A percentile compares a stretch with the other conserved stretches of the same genome.
Conservation (phyloP, 2,113 vertebrate species). For the Columbina picui region DNA sequence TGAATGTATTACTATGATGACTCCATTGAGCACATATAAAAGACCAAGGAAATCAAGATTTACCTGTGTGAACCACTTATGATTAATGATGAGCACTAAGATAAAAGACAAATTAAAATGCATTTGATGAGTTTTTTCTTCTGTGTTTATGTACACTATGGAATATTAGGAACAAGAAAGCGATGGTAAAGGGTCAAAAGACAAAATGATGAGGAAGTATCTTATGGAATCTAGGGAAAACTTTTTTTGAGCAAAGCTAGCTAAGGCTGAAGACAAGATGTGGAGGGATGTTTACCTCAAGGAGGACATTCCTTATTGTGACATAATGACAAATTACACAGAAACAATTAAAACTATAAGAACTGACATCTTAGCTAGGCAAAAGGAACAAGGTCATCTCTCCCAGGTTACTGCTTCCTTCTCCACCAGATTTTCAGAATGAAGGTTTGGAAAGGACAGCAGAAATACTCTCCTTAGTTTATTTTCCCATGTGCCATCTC, state of each 20-base stretch:
- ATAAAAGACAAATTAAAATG: constrained; percentile 25
- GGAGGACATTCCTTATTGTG: not conserved
- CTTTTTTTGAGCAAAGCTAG: not conserved
- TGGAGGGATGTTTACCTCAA: not conserved
- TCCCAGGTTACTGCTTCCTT: not conserved
- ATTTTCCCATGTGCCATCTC: not conserved
- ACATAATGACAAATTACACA: not conserved
- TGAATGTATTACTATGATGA: not conserved
- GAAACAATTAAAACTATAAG: not conserved
- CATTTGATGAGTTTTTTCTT: not conserved
- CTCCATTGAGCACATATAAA: not conserved
- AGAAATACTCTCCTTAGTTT: not conserved
- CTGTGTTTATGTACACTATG: not conserved
- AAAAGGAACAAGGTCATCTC: not conserved
- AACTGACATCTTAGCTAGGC: not conserved
- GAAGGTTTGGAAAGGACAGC: not conserved
- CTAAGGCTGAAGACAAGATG: not conserved
- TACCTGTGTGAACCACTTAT: not conserved
- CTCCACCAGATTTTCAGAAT: not conserved
- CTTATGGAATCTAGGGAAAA: not conserved
- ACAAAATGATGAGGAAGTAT: not conserved
- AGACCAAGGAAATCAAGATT: not conserved
- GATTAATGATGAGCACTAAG: constrained; percentile 15
- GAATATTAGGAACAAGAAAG: constrained; percentile 19
- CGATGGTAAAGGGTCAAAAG: not conserved